Base-by-base conservation (phyloP, 2,888 invertebrate species). In the Molorchus minor region DNA sequence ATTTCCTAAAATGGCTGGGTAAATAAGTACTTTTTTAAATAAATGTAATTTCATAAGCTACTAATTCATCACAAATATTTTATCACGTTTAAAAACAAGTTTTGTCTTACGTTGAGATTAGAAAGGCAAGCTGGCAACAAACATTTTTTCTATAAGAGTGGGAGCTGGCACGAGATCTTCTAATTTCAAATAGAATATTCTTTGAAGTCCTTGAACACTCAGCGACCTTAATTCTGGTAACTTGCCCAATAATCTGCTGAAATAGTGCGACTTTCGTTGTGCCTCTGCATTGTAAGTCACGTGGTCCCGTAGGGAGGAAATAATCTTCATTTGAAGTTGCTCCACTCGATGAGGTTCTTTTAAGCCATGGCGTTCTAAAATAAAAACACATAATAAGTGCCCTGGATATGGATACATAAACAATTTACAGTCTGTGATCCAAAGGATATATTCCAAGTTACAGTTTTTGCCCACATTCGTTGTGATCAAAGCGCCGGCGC, bases 321-420 rank as follows among this genome's bases (percentile, higher is more conserved):
- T 95, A 75, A 98, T 93, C 82, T 96, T 96, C 92, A 94, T 96
- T 80, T 98, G 97, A 13, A 98, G 84, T 74, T 93, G 94, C 79
- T 98, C 98, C 69, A 98, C 93, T 72, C 93, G 90, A 77, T 92
- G 91, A 0, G 94, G 93, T 76, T 97, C 96, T 76, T 91, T 91
- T 69, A 98, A 82, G 41, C 96, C 96, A 77, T 96, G 96, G 19
- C 97, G 89, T 81, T 96, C 96, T 96, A 86, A 40, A 79, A 69
- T 15, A 51, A 60, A 41, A 3, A 49, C 53, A 47, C n/a, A 13
- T 8, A 7, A 13, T 36, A 7, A 36, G 15, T 36, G 12, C n/a
- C 36, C 5, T 36, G n/a, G 12, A 29, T 29, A 29, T n/a, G n/a
- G n/a, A n/a, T n/a, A n/a, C n/a, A n/a, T n/a, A n/a, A n/a, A n/a